Evolutionary conservation across 2,888 invertebrate species (phyloP), one percentile per base, ranked within the genome.

Genomic region (Lithophane socia): DNA sequence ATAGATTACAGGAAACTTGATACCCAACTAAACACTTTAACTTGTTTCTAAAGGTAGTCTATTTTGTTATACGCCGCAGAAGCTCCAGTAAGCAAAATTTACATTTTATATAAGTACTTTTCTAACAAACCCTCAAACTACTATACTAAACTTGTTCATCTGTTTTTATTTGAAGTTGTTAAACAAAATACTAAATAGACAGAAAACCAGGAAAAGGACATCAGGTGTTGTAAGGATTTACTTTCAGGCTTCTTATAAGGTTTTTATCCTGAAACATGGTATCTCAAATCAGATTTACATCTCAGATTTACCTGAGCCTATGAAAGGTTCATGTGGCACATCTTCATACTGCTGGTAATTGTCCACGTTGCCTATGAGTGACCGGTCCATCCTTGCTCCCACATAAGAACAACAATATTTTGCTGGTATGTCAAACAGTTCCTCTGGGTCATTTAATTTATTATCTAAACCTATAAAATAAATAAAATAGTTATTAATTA

Each of bases 391-490:
- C 91, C 97, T 96, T 49, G 96, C 96, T 84, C 97, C 97, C 9
- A 98, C 96, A 90, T 97, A 96, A 5, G 97, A 95, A 85, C 98
- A 97, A 77, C 97, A 97, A 82, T 98, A 95, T 67, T 97, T 95
- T 44, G 97, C 96, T 0, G 98, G 99, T 74, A 99, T 94, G 92
- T 99, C 98, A 94, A 98, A 99, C 0, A 99, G 95, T 93, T 99
- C 99, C 89, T 99, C 99, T 0, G 98, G 96, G 88, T 97, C 97
- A 85, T 97, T 97, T 58, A 99, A 92, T 89, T 98, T 97, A 10
- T 98, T 98, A 58, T 97, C 97, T 24, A 97, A 95, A 1, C 99
- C 97, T 97, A 68, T 47, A 91, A 88, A 78, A 52, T 56, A 70
- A 72, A 75, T 44, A 42, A 37, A 60, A 44, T n/a, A n/a, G 37